Conservation (phyloP, 2,113 vertebrate species). For the Ctenomys sociabilis region DNA sequence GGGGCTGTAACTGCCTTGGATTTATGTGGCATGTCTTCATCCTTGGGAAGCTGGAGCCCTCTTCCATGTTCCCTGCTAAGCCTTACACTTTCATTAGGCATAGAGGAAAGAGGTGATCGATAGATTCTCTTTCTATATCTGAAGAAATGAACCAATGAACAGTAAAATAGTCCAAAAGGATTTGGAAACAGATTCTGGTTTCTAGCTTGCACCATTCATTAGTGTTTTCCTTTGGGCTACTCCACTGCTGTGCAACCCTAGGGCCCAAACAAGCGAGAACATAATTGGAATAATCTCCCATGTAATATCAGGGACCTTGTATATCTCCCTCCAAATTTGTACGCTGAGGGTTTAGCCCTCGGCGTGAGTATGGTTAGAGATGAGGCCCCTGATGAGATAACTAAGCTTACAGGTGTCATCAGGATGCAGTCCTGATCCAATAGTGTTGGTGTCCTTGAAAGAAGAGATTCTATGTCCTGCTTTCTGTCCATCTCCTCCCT, state of each 20-base stretch:
- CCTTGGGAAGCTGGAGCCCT: neutral
- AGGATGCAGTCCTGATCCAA: neutral
- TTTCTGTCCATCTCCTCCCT: neutral
- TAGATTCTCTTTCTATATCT: neutral
- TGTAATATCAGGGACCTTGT: neutral
- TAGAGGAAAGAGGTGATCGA: neutral
- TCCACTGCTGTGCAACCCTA: neutral
- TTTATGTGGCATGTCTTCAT: slow-evolving; percentile 32
- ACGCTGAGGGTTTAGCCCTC: neutral
- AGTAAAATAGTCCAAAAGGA: neutral
- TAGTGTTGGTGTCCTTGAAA: neutral
- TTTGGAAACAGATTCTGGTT: neutral
- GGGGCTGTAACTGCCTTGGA: slow-evolving; percentile 35
- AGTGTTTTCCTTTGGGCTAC: neutral
- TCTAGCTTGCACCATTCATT: neutral
- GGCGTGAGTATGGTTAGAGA: neutral
- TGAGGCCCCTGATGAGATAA: neutral
- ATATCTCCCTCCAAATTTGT: neutral
- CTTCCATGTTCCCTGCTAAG: neutral
- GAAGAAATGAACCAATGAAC: neutral
- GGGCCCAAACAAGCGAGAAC: neutral
- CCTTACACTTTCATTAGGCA: slow-evolving; percentile 22
- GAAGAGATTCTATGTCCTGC: neutral
- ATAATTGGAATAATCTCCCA: neutral
- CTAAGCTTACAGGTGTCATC: neutral